Evolutionary conservation across 2,888 invertebrate genomes (phyloP), one percentile per base, ranked within the genome.

Genomic region (Drosophila paranaensis): DNA sequence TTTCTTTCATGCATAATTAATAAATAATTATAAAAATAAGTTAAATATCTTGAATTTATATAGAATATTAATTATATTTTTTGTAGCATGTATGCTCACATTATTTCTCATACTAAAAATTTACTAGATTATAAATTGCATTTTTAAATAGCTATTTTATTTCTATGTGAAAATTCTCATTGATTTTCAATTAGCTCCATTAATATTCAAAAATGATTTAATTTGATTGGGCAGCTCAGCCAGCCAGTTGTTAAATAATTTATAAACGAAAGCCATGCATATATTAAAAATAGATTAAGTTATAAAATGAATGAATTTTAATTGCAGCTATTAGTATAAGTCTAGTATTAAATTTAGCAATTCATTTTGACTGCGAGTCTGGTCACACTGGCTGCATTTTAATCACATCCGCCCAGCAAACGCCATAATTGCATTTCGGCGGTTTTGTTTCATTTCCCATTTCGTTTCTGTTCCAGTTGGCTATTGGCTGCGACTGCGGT

Each of bases 401-500:
- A 76, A 79, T 79, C 71, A 62, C 64, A 62, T 72, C 56, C 79
- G 64, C 58, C 58, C 46, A 60, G 58, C 81, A 74, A 69, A 75
- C 46, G 70, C 56, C 53, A 58, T 81, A 81, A 79, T 78, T 81
- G 78, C 67, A 80, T 80, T 77, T 77, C 42, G 60, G 53, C 48
- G 81, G 80, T 79, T 79, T 78, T 60, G 55, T 66, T 45, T 50
- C 42, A 25, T 57, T 65, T 40, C 30, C 11, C 54, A 35, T 53
- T 43, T 65, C 27, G 25, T 51, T 16, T 20, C 25, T 56, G 16
- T 35, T 40, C 48, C 45, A 54, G 46, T 66, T 48, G 14, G 58
- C 35, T 53, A 45, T 67, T 43, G 66, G 63, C 71, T 79, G 83
- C 67, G 77, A 84, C 79, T 88, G 76, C 71, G 79, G 82, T 70